These are phyloP conservation scores for Chrysomallon squamiferum DNA, from an alignment of 1,140 invertebrate species.

Conservation along the genomic window DNA sequence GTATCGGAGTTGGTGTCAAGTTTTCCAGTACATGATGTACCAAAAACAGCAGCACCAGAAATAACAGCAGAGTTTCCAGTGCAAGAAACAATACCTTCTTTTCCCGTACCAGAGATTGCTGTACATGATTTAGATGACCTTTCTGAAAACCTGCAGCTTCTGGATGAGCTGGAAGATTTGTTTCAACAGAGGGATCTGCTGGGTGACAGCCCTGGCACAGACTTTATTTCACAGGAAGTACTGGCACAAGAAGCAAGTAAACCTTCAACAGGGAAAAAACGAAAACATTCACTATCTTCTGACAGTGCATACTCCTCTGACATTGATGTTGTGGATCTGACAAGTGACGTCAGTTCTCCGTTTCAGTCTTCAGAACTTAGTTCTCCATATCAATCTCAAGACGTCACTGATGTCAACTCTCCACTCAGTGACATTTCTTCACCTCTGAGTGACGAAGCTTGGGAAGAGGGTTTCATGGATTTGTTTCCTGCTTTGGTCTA, in stretches of 20 bases:
- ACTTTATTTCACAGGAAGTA: slow-evolving; percentile 10
- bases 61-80: no score
- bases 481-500: slow-evolving; percentile 51
- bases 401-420: slow-evolving; percentile 38
- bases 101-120: not conserved
- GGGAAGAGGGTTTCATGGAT: slow-evolving; percentile 57
- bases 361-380: no score
- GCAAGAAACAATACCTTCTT: no score
- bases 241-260: slow-evolving; percentile 9
- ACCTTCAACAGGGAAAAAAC: not conserved
- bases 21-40: slow-evolving; percentile 5
- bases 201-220: not conserved
- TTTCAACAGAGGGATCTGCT: not conserved
- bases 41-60: no score
- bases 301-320: slow-evolving; percentile 1
- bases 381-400: slow-evolving; percentile 21
- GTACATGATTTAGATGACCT: not conserved
- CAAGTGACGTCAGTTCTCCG: slow-evolving; percentile 7
- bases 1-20: not conserved
- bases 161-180: not conserved
- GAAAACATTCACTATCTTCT: slow-evolving; percentile 10
- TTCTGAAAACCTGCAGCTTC: not conserved
- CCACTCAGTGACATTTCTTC: slow-evolving; percentile 34
- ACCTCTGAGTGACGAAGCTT: slow-evolving; percentile 32
- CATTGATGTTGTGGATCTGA: no score